phyloP scores from a whole-genome alignment of 2,888 invertebrate species.

The Tryphoninae sp. region DNA sequence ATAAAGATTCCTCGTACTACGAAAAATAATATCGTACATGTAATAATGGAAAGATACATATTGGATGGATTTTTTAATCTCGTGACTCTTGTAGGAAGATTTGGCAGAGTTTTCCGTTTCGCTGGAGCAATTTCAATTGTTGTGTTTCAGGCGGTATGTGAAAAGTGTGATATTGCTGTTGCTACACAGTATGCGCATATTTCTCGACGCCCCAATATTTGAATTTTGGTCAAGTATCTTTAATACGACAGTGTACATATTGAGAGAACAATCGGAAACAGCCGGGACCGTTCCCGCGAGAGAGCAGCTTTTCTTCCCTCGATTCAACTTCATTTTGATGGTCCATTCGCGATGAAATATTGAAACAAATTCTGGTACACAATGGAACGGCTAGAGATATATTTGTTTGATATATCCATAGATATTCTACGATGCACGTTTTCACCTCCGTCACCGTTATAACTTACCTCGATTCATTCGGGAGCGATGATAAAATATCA shows the following conservation, averaged over 20 bases:
- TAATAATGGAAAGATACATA: neutral
- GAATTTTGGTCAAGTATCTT: slow-evolving; percentile 53
- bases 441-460: neutral
- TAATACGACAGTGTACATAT: slow-evolving; percentile 44
- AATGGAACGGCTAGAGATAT: slow-evolving; percentile 14
- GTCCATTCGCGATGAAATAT: slow-evolving; percentile 60
- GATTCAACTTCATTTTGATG: slow-evolving; percentile 14
- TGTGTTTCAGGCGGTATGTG: neutral
- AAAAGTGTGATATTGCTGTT: neutral
- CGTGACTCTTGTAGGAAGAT: slow-evolving; percentile 10
- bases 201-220: slow-evolving; percentile 32
- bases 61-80: slow-evolving; percentile 24
- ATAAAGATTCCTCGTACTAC: neutral
- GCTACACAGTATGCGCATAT: neutral
- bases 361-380: slow-evolving; percentile 41
- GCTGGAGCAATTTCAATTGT: neutral
- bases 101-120: neutral
- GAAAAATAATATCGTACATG: neutral
- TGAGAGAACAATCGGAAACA: slow-evolving; percentile 41
- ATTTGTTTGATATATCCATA: slow-evolving; percentile 49
- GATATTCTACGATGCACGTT: slow-evolving; percentile 21
- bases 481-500: slow-evolving; percentile 20
- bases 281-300: slow-evolving; percentile 1
- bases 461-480: slow-evolving; percentile 28
- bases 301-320: slow-evolving; percentile 22